A percentile compares a stretch with the other conserved stretches of the same genome.
Conservation (phyloP, 2,888 invertebrate genomes). For the Eilema sororculum region DNA sequence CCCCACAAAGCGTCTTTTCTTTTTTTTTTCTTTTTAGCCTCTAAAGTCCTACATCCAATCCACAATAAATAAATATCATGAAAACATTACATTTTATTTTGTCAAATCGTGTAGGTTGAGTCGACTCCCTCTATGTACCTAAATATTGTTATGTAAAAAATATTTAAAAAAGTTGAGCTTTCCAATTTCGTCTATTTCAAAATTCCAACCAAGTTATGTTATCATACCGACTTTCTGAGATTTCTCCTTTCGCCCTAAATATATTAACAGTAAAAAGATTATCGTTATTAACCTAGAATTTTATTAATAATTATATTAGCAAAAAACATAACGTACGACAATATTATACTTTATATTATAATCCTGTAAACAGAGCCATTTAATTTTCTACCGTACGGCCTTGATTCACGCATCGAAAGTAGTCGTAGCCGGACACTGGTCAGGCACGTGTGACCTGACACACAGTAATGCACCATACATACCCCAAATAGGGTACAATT, state of each 20-base stretch:
- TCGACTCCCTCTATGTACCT: not conserved
- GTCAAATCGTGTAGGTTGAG: not conserved
- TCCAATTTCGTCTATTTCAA: not conserved
- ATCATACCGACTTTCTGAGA: not conserved
- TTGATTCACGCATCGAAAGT: constrained; percentile 78
- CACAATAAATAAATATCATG: too few relatives aligned
- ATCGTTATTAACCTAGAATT: not conserved
- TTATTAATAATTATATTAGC: not conserved
- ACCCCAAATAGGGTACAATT: constrained; percentile 13
- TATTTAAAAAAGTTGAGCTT: too few relatives aligned
- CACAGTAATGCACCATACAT: constrained; percentile 18
- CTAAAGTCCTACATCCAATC: not conserved
- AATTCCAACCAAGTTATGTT: not conserved
- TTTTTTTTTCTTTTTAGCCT: not conserved
- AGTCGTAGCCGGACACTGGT: constrained; percentile 64
- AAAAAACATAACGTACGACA: not conserved
- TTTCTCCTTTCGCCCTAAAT: not conserved
- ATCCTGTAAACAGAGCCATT: constrained; percentile 30
- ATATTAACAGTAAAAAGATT: constrained; percentile 5
- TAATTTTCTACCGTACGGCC: constrained; percentile 71
- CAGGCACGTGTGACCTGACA: constrained; percentile 38
- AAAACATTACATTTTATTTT: not conserved
- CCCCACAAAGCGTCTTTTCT: not conserved
- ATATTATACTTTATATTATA: constrained; percentile 28
- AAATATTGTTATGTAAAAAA: not conserved